Conservation (phyloP, 2,888 invertebrate genomes). For the Toxonevra muliebris region DNA sequence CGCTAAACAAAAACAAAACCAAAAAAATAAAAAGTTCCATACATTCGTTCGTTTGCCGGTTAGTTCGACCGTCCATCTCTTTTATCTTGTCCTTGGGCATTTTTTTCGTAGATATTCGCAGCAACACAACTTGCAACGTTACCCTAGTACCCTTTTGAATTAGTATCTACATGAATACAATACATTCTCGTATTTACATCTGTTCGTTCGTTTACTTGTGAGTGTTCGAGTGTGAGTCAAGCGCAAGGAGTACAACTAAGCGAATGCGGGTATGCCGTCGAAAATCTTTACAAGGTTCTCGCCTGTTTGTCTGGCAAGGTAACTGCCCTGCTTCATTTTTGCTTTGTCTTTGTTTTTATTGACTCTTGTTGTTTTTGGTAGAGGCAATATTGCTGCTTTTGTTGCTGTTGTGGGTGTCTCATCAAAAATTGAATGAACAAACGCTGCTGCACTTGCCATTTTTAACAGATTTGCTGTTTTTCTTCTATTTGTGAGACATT, state of each 20-base stretch:
- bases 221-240: background rate
- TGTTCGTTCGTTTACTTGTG: too few species aligned
- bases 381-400: background rate
- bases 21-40: background rate
- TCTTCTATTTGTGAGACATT: background rate
- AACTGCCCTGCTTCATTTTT: slow-evolving; percentile 20
- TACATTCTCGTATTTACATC: too few species aligned
- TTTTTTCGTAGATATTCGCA: background rate
- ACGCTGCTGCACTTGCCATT: slow-evolving; percentile 51
- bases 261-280: too few species aligned
- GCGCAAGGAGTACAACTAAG: background rate
- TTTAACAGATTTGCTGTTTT: slow-evolving; percentile 32
- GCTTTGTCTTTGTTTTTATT: background rate
- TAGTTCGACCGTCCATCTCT: slow-evolving; percentile 11
- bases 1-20: background rate
- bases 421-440: slow-evolving; percentile 53
- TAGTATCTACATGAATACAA: too few species aligned
- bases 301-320: slow-evolving; percentile 22
- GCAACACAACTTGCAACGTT: too few species aligned
- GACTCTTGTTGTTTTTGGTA: background rate
- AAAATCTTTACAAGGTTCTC: background rate
- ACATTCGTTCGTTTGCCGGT: slow-evolving; percentile 10
- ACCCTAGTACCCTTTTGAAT: too few species aligned
- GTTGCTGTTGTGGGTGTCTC: slow-evolving; percentile 49
- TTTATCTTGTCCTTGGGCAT: slow-evolving; percentile 26